Evolutionary conservation across 1,140 invertebrate genomes (phyloP), one percentile per base, ranked within the genome.

Genomic region (Mya arenaria): DNA sequence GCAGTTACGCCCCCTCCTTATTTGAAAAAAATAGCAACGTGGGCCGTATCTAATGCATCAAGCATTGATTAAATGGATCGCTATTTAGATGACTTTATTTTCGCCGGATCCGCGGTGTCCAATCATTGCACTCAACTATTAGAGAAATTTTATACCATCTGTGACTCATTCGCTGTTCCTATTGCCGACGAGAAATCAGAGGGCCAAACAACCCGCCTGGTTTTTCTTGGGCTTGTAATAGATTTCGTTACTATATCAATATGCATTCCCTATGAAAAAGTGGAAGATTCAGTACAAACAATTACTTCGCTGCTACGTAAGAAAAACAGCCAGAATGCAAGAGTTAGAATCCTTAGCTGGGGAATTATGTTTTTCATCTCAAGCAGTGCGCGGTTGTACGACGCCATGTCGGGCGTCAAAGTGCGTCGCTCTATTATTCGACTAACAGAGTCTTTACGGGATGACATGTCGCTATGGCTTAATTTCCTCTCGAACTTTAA

Each of bases 51-150:
- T 1, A 0, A 32, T 30, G 63, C 55, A 39, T 30, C 71, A 17
- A n/a, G 19, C n/a, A 6, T 41, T 10, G 25, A 81, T 19, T 41
- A n/a, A 19, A 0, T 72, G 1, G 58, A 44, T 34, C 74, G 73
- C 60, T 84, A 63, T 73, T 66, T 84, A 55, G 68, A 65, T 78
- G 82, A 79, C 55, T 84, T 84, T 36, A 6, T 81, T 15, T 60
- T 84, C 58, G 71, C 36, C 15, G 77, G 69, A 6, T 37, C 25
- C 4, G 3, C 23, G 13, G 56, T 17, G 8, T 48, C 60, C n/a
- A 17, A 28, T 36, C 34, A 78, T 0, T 79, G 82, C 41, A 8
- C 23, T 1, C 5, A 25, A 4, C 56, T 69, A 1, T 48, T 81
- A 48, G 19, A 44, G 8, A 41, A 17, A 23, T 79, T 80, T 71